Evolutionary conservation across 2,888 invertebrate species (phyloP), one percentile per base, ranked within the genome.

Genomic region (Minunthozetes semirufus): DNA sequence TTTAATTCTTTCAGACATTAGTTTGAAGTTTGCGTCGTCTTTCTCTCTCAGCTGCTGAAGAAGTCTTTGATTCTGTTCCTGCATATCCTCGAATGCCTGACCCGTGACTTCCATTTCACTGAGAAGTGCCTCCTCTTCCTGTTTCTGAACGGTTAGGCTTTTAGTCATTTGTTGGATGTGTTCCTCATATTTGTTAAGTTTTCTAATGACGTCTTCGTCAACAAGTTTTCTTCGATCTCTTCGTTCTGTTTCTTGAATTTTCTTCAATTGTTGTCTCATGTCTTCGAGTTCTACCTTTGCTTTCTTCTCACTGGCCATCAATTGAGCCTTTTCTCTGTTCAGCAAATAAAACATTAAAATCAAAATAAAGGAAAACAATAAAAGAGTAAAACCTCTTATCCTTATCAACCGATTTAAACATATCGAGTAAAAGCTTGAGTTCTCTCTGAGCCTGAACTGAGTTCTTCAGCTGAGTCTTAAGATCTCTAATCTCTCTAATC

Each of bases 51-150:
- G 84, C 83, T 98, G 97, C 80, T 97, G 95, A 72, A 98, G 91
- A 25, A 98, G 87, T 50, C 96, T 86, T 0, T 94, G 93, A 84
- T 97, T 97, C 85, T 97, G 97, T 81, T 98, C 97, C 85, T 98
- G 97, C 95, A 97, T 96, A 81, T 99, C 98, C 83, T 99, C 98
- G 82, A 96, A 96, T 0, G 98, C 98, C 83, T 97, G 97, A 0
- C 98, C 98, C 0, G 98, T 99, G 3, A 96, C 95, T 83, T 99
- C 98, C 94, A 99, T 97, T 85, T 99, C 99, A 82, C 94, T 97
- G 19, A 98, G 85, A 72, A 99, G 86, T 0, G 96, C 95, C 82
- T 98, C 97, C 83, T 98, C 78, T 70, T 80, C 79, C 74, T 77
- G 46, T 84, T 93, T 93, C 81, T 92, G 92, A 75, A 88, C 89